Evolutionary conservation across 2,113 vertebrate species (phyloP).

Genomic region (Alectura lathami): DNA sequence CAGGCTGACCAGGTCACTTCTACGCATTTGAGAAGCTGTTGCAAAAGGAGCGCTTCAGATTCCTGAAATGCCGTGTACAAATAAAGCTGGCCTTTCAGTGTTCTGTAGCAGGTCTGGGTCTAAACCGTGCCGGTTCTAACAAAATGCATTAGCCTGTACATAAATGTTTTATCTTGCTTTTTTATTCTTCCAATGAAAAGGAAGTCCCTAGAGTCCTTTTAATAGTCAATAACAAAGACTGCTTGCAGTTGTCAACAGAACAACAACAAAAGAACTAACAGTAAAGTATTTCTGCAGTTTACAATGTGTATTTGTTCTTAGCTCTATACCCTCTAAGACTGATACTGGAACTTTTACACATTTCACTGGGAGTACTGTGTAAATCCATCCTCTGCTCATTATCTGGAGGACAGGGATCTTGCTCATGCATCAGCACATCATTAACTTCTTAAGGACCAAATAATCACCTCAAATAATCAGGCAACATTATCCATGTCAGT

Average conservation of each 20-base stretch:
- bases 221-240: background rate
- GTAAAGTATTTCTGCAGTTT: background rate
- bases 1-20: background rate
- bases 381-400: background rate
- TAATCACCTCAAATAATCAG: background rate
- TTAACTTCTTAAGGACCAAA: background rate
- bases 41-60: background rate
- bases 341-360: background rate
- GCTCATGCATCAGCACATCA: background rate
- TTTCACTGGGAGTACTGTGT: background rate
- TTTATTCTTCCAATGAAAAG: constrained; percentile 1
- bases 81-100: background rate
- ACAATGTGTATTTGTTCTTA: background rate
- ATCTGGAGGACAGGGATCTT: background rate
- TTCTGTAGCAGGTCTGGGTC: background rate
- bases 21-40: background rate
- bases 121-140: background rate
- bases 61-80: background rate
- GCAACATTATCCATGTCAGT: background rate
- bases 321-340: background rate
- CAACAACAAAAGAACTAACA: background rate
- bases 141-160: constrained; percentile 8
- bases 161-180: constrained; percentile 10
- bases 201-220: constrained; percentile 18
- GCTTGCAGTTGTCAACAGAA: constrained; percentile 16